Percentiles rank a stretch among this genome's conserved stretches.
These are phyloP conservation scores for Metaphire vulgaris DNA, from an alignment of 1,140 invertebrate genomes.

Conservation along the genomic window DNA sequence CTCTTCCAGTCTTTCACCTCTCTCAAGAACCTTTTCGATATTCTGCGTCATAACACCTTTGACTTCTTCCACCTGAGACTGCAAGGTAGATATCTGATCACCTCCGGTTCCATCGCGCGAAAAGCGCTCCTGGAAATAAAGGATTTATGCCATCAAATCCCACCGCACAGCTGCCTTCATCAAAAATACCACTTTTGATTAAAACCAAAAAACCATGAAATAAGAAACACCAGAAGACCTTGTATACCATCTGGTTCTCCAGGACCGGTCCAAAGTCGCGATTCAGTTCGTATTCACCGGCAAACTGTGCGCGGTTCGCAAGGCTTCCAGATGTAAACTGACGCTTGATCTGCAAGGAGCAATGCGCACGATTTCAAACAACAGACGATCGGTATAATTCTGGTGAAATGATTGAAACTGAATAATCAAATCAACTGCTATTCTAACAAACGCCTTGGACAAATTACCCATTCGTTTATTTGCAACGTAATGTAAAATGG, in stretches of 20 bases:
- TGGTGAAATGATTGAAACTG: too few relatives aligned
- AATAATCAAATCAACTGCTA: too few relatives aligned
- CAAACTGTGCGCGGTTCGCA: constrained; percentile 35
- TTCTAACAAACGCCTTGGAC: neutral
- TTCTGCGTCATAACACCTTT: constrained; percentile 53
- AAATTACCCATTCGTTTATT: neutral
- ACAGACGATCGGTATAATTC: too few relatives aligned
- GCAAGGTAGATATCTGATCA: constrained; percentile 35
- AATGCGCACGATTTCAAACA: constrained; percentile 14
- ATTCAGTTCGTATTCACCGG: constrained; percentile 40
- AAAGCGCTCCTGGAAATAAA: constrained; percentile 39
- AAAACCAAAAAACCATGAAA: neutral
- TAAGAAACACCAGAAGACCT: neutral
- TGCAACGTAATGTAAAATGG: too few relatives aligned
- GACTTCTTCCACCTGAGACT: constrained; percentile 51
- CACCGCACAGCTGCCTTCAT: too few relatives aligned
- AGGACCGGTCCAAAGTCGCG: constrained; percentile 43
- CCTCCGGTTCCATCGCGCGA: constrained; percentile 36
- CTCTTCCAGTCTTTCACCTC: constrained; percentile 51
- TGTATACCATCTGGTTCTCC: constrained; percentile 42
- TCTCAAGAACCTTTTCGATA: constrained; percentile 51
- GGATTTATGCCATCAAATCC: too few relatives aligned
- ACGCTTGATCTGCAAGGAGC: constrained; percentile 40
- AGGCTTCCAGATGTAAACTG: constrained; percentile 39
- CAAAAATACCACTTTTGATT: too few relatives aligned